A percentile compares a stretch with the other conserved stretches of the same genome.
Conservation (phyloP, 2,888 invertebrate genomes). For the Yponomeuta plumbellus region DNA sequence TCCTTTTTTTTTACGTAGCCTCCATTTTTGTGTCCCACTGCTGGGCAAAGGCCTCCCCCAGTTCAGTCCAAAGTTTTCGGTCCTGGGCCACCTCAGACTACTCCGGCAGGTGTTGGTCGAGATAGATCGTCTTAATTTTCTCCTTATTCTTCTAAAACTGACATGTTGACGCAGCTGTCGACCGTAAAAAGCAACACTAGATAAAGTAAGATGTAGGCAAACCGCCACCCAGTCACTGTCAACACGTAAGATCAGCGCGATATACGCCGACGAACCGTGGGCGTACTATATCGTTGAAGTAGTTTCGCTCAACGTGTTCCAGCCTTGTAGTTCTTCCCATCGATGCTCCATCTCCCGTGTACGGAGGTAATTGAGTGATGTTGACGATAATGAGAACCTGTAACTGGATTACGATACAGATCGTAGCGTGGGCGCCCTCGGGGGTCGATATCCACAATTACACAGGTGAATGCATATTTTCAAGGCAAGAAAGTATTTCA, state of each 20-base stretch:
- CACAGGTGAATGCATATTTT: background rate
- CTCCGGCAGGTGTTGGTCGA: too few relatives aligned
- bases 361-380: slow-evolving; percentile 28
- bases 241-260: background rate
- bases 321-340: slow-evolving; percentile 1
- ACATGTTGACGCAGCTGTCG: too few relatives aligned
- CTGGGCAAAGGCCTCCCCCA: too few relatives aligned
- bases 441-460: background rate
- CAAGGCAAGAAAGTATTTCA: background rate
- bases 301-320: background rate
- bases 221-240: background rate
- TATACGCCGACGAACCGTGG: background rate
- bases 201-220: background rate
- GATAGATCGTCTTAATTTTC: too few relatives aligned
- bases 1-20: too few relatives aligned
- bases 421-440: slow-evolving; percentile 13
- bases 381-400: slow-evolving; percentile 24
- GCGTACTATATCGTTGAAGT: background rate
- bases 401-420: slow-evolving; percentile 19
- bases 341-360: slow-evolving; percentile 14
- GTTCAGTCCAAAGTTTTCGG: too few relatives aligned
- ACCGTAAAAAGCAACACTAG: too few relatives aligned
- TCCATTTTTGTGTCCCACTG: too few relatives aligned
- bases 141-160: too few relatives aligned
- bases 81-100: too few relatives aligned